A percentile compares a stretch with the other conserved stretches of the same genome.
phyloP scores from a whole-genome alignment of 2,113 vertebrate genomes.

The Cebus imitator region DNA sequence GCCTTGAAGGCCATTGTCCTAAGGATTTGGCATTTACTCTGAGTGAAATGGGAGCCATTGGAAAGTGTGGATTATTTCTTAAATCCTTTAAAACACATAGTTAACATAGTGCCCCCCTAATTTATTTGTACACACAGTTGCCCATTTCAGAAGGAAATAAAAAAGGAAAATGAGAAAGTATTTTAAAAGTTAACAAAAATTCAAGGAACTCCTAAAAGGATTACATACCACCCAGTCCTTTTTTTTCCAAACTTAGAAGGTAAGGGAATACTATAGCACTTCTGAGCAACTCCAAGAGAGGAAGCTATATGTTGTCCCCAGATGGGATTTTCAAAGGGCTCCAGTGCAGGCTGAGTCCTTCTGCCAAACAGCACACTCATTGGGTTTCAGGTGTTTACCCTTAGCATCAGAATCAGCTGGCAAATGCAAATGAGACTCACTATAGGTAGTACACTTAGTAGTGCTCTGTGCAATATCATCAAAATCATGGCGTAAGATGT shows the following conservation, averaged over 20 bases:
- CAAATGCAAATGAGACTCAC: neutral
- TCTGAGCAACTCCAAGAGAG: neutral
- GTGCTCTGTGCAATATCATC: neutral
- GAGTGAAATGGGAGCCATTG: neutral
- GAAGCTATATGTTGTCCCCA: neutral
- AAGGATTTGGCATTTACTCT: neutral
- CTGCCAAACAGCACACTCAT: neutral
- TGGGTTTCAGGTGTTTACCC: neutral
- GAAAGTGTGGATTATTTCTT: neutral
- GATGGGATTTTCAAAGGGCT: neutral
- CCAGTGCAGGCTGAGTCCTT: neutral
- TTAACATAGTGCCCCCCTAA: too few species aligned
- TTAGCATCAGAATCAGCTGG: neutral
- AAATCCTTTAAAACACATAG: neutral
- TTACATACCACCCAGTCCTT: neutral
- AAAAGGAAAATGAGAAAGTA: neutral
- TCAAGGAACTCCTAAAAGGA: neutral
- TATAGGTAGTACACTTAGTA: neutral
- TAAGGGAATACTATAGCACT: neutral
- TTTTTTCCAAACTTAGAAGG: neutral
- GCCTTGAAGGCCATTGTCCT: neutral
- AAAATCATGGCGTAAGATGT: neutral
- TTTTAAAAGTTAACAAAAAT: conserved; percentile 18
- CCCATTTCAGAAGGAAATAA: neutral
- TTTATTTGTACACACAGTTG: neutral